A percentile compares a stretch with the other conserved stretches of the same genome.
Conservation (phyloP, 2,888 invertebrate species). For the Pomacea canaliculata region DNA sequence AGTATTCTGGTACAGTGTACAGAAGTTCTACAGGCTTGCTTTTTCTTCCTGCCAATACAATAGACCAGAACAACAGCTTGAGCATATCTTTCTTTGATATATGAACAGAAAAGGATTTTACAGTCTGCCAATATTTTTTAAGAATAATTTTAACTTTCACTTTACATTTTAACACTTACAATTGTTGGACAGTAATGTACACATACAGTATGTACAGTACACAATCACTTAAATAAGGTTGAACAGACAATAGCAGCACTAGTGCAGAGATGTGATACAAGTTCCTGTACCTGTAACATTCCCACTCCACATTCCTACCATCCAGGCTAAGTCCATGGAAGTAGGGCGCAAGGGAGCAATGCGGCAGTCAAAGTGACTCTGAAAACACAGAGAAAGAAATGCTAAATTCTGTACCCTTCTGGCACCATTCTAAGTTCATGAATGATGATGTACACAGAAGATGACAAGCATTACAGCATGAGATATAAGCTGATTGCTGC, state of each 20-base stretch:
- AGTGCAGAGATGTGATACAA: too few relatives aligned
- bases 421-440: not conserved
- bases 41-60: conserved; percentile 28
- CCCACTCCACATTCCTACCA: conserved; percentile 61
- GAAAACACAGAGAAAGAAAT: conserved; percentile 23
- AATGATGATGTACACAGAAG: not conserved
- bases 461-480: not conserved
- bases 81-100: not conserved
- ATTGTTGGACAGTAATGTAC: too few relatives aligned
- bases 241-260: too few relatives aligned
- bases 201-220: too few relatives aligned
- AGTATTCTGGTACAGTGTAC: conserved; percentile 48
- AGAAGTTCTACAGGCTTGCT: conserved; percentile 50
- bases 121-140: too few relatives aligned
- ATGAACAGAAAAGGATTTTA: too few relatives aligned
- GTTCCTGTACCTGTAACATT: conserved; percentile 38
- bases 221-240: too few relatives aligned
- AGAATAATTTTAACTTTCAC: too few relatives aligned
- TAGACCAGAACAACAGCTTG: not conserved
- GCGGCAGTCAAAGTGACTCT: conserved; percentile 62
- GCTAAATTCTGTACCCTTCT: not conserved
- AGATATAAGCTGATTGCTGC: not conserved
- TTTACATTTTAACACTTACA: too few relatives aligned
- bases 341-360: conserved; percentile 48
- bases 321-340: conserved; percentile 56